phyloP scores from a whole-genome alignment of 2,888 invertebrate genomes.

The Anarsia innoxiella region DNA sequence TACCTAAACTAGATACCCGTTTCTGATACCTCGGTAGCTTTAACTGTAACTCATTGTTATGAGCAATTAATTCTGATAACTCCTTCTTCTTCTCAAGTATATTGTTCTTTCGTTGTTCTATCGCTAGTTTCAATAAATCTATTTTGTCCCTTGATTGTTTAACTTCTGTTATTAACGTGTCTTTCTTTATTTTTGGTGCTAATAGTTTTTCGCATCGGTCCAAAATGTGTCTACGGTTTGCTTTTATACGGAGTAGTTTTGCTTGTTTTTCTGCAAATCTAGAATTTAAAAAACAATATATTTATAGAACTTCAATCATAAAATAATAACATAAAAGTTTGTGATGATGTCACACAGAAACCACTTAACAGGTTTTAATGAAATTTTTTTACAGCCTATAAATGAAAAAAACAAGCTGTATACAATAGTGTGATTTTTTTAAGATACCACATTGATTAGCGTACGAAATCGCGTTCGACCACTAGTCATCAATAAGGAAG shows the following conservation, averaged over 20 bases:
- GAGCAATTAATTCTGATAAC: slow-evolving; percentile 35
- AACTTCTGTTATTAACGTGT: slow-evolving; percentile 52
- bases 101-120: slow-evolving; percentile 53
- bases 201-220: slow-evolving; percentile 69
- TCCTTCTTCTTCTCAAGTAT: slow-evolving; percentile 47
- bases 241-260: slow-evolving; percentile 74
- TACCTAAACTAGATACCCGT: slow-evolving; percentile 49
- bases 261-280: slow-evolving; percentile 80
- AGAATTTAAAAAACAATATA: too few species aligned
- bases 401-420: too few species aligned
- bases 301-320: too few species aligned
- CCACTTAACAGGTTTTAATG: too few species aligned
- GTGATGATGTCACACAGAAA: too few species aligned
- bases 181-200: slow-evolving; percentile 50
- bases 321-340: too few species aligned
- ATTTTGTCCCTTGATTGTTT: slow-evolving; percentile 60
- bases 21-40: slow-evolving; percentile 64
- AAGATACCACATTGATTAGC: too few species aligned
- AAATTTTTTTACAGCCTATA: too few species aligned
- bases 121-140: slow-evolving; percentile 55
- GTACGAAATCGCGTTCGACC: too few species aligned
- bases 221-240: slow-evolving; percentile 72
- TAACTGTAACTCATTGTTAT: slow-evolving; percentile 49
- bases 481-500: too few species aligned
- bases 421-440: too few species aligned